Conservation (phyloP, 1,140 invertebrate species). For the honey bee (Apis mellifera) region DNA sequence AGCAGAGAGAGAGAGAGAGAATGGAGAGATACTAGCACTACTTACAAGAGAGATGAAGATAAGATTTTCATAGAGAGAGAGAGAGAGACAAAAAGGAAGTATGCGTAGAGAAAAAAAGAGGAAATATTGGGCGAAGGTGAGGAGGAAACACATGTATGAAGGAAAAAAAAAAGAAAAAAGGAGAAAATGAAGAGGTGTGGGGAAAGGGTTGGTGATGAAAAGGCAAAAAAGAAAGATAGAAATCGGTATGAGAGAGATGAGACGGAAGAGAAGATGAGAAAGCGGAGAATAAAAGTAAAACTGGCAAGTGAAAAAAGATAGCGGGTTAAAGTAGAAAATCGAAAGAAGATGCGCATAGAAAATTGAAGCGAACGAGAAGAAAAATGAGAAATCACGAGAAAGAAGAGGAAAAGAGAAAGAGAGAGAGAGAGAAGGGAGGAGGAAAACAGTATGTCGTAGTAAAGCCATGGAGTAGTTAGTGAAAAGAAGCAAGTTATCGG, state of each 20-base stretch:
- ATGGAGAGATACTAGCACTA: background rate
- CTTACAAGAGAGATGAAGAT: conserved; percentile 16
- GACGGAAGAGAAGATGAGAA: background rate
- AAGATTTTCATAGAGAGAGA: background rate
- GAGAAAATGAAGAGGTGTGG: conserved; percentile 5
- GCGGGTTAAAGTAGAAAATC: background rate
- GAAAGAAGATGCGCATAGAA: background rate
- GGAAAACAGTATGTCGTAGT: background rate
- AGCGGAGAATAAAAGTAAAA: background rate
- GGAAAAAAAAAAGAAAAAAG: background rate
- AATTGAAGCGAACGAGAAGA: background rate
- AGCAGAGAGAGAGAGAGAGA: background rate
- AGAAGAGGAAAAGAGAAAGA: too few species aligned
- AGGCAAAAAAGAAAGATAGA: conserved; percentile 5
- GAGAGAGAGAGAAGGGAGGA: too few species aligned
- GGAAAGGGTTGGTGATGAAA: background rate
- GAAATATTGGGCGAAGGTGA: background rate
- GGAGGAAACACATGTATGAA: background rate
- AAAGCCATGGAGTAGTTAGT: background rate
- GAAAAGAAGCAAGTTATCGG: conserved; percentile 2
- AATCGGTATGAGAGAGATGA: background rate
- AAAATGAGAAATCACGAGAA: background rate
- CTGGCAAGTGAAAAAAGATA: background rate
- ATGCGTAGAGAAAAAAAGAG: background rate
- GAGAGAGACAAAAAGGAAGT: background rate